Base-by-base conservation (phyloP, 2,113 vertebrate genomes). In the Noturus placidus region DNA sequence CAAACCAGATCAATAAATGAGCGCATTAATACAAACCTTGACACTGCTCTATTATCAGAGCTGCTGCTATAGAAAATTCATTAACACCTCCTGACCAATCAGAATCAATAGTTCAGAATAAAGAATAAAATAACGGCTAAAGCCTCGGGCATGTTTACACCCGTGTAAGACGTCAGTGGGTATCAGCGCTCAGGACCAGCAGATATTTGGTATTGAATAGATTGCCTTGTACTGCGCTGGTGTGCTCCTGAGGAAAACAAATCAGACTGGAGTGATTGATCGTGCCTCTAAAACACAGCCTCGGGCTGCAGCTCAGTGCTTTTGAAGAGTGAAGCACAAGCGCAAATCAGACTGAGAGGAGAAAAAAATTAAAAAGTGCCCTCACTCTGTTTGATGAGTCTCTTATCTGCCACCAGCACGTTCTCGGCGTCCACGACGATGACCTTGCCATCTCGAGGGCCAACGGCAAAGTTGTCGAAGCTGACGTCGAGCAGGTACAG, bases 401-500 rank as follows among this genome's bases (percentile, higher is more conserved):
- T 96, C 95, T 99, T 99, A 94, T 99, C 98, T 17, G 97, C 97
- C 91, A 99, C 98, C 35, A 99, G 95, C 52, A 99, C 97, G 0
- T 99, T 99, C 94, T 99, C 98, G 0, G 98, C 98, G 89, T 99
- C 98, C 30, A 99, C 97, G 19, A 99, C 97, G 90, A 99, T 99
- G 89, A 99, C 98, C 88, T 98, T 99, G 42, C 98, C 98, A 72
- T 99, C 98, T 86, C 98, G 95, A 0, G 98, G 97, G 89, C 98
- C 98, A 85, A 99, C 98, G 4, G 98, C 98, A 72, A 99, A 99
- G 94, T 99, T 99, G 93, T 99, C 98, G 25, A 99, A 99, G 94
- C 97, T 99, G 95, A 99, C 98, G 3, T 99, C 98, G 72, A 99
- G 96, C 94, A 99, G 97, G 96, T 99, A 99, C 94, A 99, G 98